Percentiles rank a stretch among this genome's conserved stretches.
Evolutionary conservation across 1,140 invertebrate genomes (phyloP).

Genomic region (Anoplolepis gracilipes): DNA sequence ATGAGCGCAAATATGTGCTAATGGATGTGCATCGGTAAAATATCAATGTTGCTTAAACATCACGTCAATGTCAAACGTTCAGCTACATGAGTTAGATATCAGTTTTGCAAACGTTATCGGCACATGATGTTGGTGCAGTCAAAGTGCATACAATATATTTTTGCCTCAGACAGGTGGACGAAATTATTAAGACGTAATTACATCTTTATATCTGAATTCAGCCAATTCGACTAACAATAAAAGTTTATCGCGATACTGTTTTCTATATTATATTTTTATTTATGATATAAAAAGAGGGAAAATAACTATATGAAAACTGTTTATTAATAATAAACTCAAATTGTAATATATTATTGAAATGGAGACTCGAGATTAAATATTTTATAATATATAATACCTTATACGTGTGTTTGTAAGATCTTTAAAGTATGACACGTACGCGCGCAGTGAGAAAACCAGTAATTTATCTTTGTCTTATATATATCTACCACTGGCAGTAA

Average conservation of each 20-base stretch:
- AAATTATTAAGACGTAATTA: not conserved
- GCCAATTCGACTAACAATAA: not conserved
- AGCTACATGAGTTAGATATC: constrained; percentile 27
- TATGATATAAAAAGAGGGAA: not conserved
- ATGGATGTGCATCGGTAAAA: constrained; percentile 54
- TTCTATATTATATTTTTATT: not conserved
- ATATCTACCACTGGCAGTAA: constrained; percentile 56
- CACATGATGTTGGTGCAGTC: not conserved
- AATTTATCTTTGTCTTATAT: constrained; percentile 69
- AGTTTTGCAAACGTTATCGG: constrained; percentile 35
- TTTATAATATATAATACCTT: constrained; percentile 5
- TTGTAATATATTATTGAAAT: not conserved
- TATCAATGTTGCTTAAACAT: constrained; percentile 53
- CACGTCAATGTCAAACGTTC: constrained; percentile 40
- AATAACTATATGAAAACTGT: not conserved
- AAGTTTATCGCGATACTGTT: not conserved
- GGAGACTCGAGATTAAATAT: constrained; percentile 38
- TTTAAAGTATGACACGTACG: constrained; percentile 30
- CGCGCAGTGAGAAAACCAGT: constrained; percentile 37
- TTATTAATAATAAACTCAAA: too few species aligned
- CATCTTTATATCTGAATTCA: not conserved
- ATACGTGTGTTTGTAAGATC: constrained; percentile 29
- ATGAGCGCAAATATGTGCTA: constrained; percentile 53
- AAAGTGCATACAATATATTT: not conserved
- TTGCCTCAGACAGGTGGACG: not conserved